These are phyloP conservation scores for Drosophila nikananu DNA, from an alignment of 1,140 invertebrate species.

Conservation along the genomic window DNA sequence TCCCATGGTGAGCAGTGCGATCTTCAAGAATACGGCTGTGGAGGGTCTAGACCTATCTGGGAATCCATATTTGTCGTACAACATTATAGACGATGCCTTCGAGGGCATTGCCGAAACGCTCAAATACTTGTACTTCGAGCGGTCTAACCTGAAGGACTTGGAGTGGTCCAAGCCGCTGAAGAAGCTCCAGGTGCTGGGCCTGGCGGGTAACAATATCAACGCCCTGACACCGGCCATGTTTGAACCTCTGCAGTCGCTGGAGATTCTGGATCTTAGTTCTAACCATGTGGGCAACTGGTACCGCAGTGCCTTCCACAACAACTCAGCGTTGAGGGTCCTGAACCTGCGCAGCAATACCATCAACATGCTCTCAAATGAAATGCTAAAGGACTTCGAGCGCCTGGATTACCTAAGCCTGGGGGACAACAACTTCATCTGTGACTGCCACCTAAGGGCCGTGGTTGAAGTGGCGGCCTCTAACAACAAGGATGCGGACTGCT, in stretches of 20 bases:
- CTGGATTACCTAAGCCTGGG: conserved; percentile 85
- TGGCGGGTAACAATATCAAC: conserved; percentile 86
- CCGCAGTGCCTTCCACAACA: conserved; percentile 73
- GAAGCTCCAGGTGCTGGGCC: conserved; percentile 84
- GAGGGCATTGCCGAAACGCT: conserved; percentile 85
- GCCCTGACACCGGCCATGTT: conserved; percentile 61
- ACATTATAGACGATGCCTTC: conserved; percentile 75
- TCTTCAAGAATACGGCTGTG: conserved; percentile 85
- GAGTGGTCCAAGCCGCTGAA: conserved; percentile 78
- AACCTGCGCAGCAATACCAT: conserved; percentile 86
- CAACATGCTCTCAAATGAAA: conserved; percentile 86
- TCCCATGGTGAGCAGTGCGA: conserved; percentile 65
- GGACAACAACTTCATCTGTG: conserved; percentile 87
- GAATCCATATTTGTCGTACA: conserved; percentile 82
- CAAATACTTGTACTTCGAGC: conserved; percentile 85
- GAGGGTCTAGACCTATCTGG: conserved; percentile 86
- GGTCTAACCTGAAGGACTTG: conserved; percentile 82
- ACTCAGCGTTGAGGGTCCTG: conserved; percentile 84
- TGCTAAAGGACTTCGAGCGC: conserved; percentile 85
- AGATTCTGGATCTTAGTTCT: conserved; percentile 86
- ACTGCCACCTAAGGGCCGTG: conserved; percentile 86
- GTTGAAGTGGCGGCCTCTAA: conserved; percentile 83
- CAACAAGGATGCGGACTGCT: conserved; percentile 68
- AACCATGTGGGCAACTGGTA: conserved; percentile 87
- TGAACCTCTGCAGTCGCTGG: conserved; percentile 77